Percentiles rank a stretch among this genome's conserved stretches.
phyloP scores from a whole-genome alignment of 2,113 vertebrate genomes.

The Melanostigma gelatinosum region DNA sequence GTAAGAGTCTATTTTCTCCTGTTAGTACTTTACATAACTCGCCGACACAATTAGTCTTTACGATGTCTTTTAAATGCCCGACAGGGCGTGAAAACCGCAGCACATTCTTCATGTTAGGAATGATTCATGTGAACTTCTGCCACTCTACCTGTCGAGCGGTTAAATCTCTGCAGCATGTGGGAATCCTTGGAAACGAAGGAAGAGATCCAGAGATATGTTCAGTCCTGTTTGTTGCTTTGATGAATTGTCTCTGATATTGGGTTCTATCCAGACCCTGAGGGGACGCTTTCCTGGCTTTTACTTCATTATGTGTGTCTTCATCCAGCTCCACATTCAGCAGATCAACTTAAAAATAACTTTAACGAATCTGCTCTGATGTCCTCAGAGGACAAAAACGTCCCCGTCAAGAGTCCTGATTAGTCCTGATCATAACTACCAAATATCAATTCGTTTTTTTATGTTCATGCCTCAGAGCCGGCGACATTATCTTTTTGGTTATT shows the following conservation, averaged over 20 bases:
- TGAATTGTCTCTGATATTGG: background rate
- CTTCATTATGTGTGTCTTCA: background rate
- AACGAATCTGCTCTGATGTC: background rate
- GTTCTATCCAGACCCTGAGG: background rate
- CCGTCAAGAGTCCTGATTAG: no score
- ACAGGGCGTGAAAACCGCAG: background rate
- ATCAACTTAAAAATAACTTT: background rate
- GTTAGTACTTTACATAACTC: background rate
- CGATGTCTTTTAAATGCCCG: conserved; percentile 8
- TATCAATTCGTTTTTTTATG: background rate
- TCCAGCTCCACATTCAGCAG: background rate
- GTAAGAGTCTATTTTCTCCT: conserved; percentile 80
- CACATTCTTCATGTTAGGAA: conserved; percentile 27
- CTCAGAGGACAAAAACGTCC: background rate
- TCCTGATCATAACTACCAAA: background rate
- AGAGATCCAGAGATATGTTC: conserved; percentile 18
- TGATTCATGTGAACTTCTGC: conserved; percentile 23
- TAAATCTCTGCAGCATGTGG: conserved; percentile 21
- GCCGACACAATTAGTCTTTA: conserved; percentile 32
- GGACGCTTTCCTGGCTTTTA: background rate
- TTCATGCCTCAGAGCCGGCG: no score
- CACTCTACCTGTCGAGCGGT: background rate
- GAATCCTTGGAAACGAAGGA: conserved; percentile 3
- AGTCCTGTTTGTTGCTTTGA: background rate
- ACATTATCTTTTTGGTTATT: no score